Base-by-base conservation (phyloP, 2,797 vertebrate species). In the Pempheris klunzingeri region DNA sequence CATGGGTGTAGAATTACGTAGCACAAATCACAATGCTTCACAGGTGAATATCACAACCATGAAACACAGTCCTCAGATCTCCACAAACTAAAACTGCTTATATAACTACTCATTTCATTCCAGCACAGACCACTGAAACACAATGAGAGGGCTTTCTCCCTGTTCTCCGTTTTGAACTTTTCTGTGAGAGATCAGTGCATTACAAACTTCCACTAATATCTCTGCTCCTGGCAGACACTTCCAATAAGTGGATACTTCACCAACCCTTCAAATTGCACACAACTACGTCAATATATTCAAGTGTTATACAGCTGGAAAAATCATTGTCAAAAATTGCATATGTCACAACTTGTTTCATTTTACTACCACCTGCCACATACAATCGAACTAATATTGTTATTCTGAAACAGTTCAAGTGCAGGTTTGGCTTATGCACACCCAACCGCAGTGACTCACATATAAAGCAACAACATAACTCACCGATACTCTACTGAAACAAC, bases 41-140 rank as follows among this genome's bases (percentile, higher is more conserved):
- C 13, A 44, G 68, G 18, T 52, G 8, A 41, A 39, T 50, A 12
- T 47, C 32, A 57, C 26, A 60, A 49, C 18, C 22, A 53, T 22
- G 34, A 39, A 41, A 38, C 39, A 28, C 49, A 74, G 12, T 49
- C 17, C 15, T 61, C 18, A 41, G 26, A 62, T 74, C 15, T 46
- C 61, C 14, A 66, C 60, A 5, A 76, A 63, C 22, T 28, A 22
- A 2, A 59, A 63, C 4, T 50, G 43, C 12, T 57, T 28, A 59
- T 74, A 46, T n/a, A 26, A 54, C 39, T 30, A 5, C 15, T 69
- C 10, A 38, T 46, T 62, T 69, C 3, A 61, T 52, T 78, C 67
- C 13, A 50, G 28, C n/a, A 34, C 22, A 55, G 38, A 70, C 41
- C 62, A 68, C 18, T 46, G 18, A 7, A 80, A 43, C 67, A 47